Conservation (phyloP, 2,797 vertebrate species). For the Hozukius guyotensis region DNA sequence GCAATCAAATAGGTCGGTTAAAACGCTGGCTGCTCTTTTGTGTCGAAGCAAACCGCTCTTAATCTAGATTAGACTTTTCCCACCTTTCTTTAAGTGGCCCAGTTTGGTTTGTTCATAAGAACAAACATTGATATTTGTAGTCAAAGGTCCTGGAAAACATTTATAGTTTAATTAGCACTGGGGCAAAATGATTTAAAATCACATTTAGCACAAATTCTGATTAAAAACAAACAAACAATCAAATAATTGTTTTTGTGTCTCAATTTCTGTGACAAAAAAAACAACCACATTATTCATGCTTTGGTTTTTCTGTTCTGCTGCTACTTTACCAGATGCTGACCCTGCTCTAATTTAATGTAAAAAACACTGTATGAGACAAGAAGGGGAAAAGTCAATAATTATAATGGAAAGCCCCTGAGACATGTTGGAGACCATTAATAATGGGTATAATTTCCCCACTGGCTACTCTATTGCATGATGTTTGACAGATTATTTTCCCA, state of each 20-base stretch:
- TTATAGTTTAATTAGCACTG: constrained; percentile 11
- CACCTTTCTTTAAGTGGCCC: constrained; percentile 5
- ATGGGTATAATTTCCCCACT: constrained; percentile 63
- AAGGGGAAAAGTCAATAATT: constrained; percentile 73
- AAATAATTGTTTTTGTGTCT: neutral
- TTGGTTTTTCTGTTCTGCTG: constrained; percentile 19
- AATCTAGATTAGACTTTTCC: neutral
- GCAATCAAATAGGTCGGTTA: constrained; percentile 23
- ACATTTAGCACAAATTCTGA: neutral
- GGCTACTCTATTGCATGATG: constrained; percentile 55
- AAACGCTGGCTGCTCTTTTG: constrained; percentile 8
- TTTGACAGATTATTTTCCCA: constrained; percentile 61
- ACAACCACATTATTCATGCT: constrained; percentile 8
- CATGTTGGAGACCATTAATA: constrained; percentile 77
- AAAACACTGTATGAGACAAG: constrained; percentile 42
- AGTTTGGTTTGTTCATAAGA: constrained; percentile 35
- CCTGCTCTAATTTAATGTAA: constrained; percentile 48
- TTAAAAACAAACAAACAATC: neutral
- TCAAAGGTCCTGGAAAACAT: constrained; percentile 11
- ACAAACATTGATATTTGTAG: constrained; percentile 6
- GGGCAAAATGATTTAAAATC: neutral
- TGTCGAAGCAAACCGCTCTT: neutral
- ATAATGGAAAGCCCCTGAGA: constrained; percentile 71
- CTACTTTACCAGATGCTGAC: constrained; percentile 41
- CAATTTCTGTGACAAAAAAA: neutral